Base-by-base conservation (phyloP, 2,888 invertebrate species). In the Neoitamus cyanurus region DNA sequence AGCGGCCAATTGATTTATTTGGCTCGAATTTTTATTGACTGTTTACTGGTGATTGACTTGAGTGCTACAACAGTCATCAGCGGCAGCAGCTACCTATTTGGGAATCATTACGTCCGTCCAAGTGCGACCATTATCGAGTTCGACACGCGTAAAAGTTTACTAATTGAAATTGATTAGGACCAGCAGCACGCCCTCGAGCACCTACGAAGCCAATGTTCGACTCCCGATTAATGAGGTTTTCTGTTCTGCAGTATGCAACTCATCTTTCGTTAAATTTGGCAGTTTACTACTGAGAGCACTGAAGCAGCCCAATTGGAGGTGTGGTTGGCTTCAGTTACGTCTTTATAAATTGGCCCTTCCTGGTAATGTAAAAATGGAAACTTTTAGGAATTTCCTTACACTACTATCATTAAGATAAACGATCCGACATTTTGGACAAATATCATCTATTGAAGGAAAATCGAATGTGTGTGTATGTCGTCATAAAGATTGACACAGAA, bases 1-100 rank as follows among this genome's bases (percentile, higher is more conserved):
- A 34, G 68, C 80, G 80, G 80, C 80, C 34, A 80, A 80, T 80
- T 80, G 80, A 80, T 80, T 80, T 80, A 80, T 80, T 80, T 80
- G 68, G 68, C 20, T 58, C 20, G 58, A 80, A 80, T 80, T 80
- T 68, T 48, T 80, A 68, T 80, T 68, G 80, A 80, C 80, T 80
- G 80, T 31, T 80, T 77, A 9, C 68, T 80, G 80, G 36, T 80
- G 80, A 80, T 80, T 48, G 58, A 80, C 58, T 80, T 30, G 36
- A 80, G 80, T 80, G 36, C 34, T 68, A 36, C 68, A 46, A 48
- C 58, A 80, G 34, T 34, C 30, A 68, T 58, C 80, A 68, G 20
- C 58, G 34, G 58, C 5, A 34, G 80, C 46, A 28, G 36, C 77
- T 46, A 77, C 77, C 68, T 80, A 34, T 80, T 58, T 34, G 68